phyloP scores from a whole-genome alignment of 92 coral and sea anemone genomes.

The Epizoanthus stellaris region DNA sequence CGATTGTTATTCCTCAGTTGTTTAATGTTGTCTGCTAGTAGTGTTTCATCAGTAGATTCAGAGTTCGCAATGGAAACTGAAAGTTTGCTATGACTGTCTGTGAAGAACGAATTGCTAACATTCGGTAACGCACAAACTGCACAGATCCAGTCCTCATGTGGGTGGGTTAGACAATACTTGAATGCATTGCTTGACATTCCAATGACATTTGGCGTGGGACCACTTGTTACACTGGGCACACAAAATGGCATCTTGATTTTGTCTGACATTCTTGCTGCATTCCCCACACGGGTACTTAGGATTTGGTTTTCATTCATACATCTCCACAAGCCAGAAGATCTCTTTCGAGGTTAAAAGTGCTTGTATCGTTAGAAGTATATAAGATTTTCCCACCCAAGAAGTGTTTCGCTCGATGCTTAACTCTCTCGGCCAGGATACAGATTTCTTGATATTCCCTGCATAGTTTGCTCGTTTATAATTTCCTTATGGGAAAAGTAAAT shows the following conservation, averaged over 20 bases:
- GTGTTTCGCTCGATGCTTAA: constrained; percentile 38
- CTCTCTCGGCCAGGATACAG: no score
- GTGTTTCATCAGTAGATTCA: no score
- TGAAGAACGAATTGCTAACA: constrained; percentile 43
- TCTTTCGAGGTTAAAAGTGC: constrained; percentile 42
- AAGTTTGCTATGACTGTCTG: no score
- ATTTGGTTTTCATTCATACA: constrained; percentile 9
- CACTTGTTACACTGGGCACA: constrained; percentile 34
- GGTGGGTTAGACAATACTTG: not conserved
- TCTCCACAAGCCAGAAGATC: constrained; percentile 44
- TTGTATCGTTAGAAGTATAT: constrained; percentile 40
- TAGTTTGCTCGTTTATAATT: no score
- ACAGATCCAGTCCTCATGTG: constrained; percentile 48
- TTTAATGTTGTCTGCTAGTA: no score
- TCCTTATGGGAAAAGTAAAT: no score
- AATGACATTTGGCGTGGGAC: constrained; percentile 46
- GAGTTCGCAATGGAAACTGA: no score
- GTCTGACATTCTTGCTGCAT: constrained; percentile 30
- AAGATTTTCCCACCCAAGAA: constrained; percentile 37
- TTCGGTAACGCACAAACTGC: constrained; percentile 21
- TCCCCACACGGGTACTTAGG: constrained; percentile 55
- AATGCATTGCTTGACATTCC: no score
- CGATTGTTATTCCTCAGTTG: no score
- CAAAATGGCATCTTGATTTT: constrained; percentile 62
- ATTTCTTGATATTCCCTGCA: no score